These are phyloP conservation scores for Myopa testacea DNA, from an alignment of 2,888 invertebrate species.

Conservation along the genomic window DNA sequence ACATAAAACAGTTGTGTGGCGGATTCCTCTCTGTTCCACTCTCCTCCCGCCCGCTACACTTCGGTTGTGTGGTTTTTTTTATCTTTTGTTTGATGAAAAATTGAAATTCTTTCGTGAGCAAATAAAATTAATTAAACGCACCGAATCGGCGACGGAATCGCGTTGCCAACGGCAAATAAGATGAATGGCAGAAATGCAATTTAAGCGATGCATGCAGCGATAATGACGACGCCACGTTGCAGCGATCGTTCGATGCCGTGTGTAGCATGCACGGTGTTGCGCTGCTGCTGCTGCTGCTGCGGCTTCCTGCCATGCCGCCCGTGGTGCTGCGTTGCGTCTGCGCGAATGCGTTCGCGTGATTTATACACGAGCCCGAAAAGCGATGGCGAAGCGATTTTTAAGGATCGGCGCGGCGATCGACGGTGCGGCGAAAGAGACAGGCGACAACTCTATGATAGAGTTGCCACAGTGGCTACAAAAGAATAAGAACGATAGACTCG, in stretches of 20 bases:
- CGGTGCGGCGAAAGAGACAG: not conserved
- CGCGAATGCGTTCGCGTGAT: conserved; percentile 22
- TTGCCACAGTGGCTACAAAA: not conserved
- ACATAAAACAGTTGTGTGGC: too few species aligned
- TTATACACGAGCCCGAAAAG: conserved; percentile 20
- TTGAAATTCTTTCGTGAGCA: conserved; percentile 56
- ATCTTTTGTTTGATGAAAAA: conserved; percentile 34
- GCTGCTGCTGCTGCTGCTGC: not conserved
- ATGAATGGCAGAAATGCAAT: conserved; percentile 55
- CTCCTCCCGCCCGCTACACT: not conserved
- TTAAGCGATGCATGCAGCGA: conserved; percentile 55
- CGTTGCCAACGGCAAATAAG: conserved; percentile 49
- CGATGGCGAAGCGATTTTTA: conserved; percentile 17
- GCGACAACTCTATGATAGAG: not conserved
- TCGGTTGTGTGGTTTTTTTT: not conserved
- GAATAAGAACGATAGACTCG: too few species aligned
- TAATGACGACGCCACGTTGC: conserved; percentile 44
- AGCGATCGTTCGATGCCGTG: conserved; percentile 13
- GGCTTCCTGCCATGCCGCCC: not conserved
- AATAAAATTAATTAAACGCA: conserved; percentile 60
- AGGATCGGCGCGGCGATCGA: conserved; percentile 23
- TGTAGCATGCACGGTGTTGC: not conserved
- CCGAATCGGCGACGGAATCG: conserved; percentile 46
- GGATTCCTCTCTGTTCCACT: not conserved
- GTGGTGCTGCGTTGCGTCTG: conserved; percentile 12